Evolutionary conservation across 2,888 invertebrate species (phyloP).

Genomic region (Labia minor): DNA sequence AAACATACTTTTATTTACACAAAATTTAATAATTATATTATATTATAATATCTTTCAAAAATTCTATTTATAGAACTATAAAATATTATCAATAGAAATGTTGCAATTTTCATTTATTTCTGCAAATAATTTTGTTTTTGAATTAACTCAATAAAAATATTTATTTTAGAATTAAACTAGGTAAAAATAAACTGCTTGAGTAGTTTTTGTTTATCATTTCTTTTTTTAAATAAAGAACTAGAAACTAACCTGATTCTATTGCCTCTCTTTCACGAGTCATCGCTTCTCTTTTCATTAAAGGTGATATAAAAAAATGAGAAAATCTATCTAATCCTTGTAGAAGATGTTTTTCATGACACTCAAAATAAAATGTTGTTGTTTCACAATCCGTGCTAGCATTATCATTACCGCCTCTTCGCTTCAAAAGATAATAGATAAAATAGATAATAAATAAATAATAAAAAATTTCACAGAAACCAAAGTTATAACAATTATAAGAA

Average conservation of each 20-base stretch:
- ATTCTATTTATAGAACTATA: too few relatives aligned
- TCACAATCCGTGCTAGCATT: constrained; percentile 85
- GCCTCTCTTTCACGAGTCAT: constrained; percentile 80
- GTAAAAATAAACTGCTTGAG: too few relatives aligned
- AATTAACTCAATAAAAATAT: too few relatives aligned
- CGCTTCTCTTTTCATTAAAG: constrained; percentile 71
- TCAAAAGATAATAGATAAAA: constrained; percentile 29
- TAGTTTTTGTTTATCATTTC: too few relatives aligned
- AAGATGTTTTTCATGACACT: constrained; percentile 69
- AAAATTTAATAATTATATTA: constrained; percentile 8
- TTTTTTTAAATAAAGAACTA: too few relatives aligned
- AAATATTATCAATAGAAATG: too few relatives aligned
- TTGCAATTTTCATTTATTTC: too few relatives aligned
- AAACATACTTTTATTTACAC: too few relatives aligned
- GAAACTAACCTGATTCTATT: constrained; percentile 70
- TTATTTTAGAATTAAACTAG: too few relatives aligned
- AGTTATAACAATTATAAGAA: neutral
- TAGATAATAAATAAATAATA: neutral
- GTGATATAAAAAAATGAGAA: constrained; percentile 77
- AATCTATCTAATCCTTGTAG: constrained; percentile 70
- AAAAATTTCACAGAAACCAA: neutral
- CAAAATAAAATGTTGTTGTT: constrained; percentile 79
- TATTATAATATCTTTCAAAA: constrained; percentile 2
- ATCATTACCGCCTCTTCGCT: constrained; percentile 72
- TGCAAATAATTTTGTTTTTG: too few relatives aligned